A percentile compares a stretch with the other conserved stretches of the same genome.
Evolutionary conservation across 2,888 invertebrate species (phyloP).

Genomic region (Caenorhabditis afra): DNA sequence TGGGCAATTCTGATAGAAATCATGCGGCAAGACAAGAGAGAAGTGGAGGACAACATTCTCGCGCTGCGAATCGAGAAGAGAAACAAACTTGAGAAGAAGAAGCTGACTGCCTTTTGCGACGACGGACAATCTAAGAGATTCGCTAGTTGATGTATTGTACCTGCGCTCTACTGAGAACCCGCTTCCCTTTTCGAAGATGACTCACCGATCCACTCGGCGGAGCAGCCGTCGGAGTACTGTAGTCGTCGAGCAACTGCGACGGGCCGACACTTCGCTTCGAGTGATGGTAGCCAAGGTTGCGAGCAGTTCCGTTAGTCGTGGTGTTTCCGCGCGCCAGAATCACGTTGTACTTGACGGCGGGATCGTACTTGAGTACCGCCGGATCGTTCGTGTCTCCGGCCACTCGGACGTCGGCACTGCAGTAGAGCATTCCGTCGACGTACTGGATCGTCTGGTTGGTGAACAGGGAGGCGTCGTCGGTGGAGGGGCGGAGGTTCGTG

Average conservation of each 20-base stretch:
- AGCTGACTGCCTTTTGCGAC: slow-evolving; percentile 38
- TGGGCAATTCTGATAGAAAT: neutral
- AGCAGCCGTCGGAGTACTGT: slow-evolving; percentile 14
- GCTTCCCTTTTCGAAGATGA: neutral
- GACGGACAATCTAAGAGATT: slow-evolving; percentile 12
- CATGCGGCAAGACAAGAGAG: slow-evolving; percentile 1
- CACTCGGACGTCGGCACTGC: slow-evolving; percentile 50
- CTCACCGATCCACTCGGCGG: slow-evolving; percentile 43
- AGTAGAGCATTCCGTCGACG: slow-evolving; percentile 56
- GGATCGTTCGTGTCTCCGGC: slow-evolving; percentile 42
- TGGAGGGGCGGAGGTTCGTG: slow-evolving; percentile 29
- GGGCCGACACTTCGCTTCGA: slow-evolving; percentile 23
- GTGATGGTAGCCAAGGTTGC: slow-evolving; percentile 16
- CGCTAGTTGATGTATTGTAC: neutral
- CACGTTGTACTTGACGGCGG: slow-evolving; percentile 29
- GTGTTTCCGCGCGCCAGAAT: slow-evolving; percentile 48
- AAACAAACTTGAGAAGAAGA: slow-evolving; percentile 47
- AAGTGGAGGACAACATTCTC: slow-evolving; percentile 2
- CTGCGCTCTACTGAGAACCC: neutral
- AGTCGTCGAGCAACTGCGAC: slow-evolving; percentile 20
- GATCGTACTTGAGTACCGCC: slow-evolving; percentile 40
- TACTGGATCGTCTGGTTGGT: slow-evolving; percentile 28
- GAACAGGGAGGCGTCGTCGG: slow-evolving; percentile 17
- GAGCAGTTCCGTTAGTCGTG: slow-evolving; percentile 13
- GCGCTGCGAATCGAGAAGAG: neutral